Percentiles rank a stretch among this genome's conserved stretches.
Evolutionary conservation across 2,888 invertebrate genomes (phyloP).

Genomic region (Netelia inedita): DNA sequence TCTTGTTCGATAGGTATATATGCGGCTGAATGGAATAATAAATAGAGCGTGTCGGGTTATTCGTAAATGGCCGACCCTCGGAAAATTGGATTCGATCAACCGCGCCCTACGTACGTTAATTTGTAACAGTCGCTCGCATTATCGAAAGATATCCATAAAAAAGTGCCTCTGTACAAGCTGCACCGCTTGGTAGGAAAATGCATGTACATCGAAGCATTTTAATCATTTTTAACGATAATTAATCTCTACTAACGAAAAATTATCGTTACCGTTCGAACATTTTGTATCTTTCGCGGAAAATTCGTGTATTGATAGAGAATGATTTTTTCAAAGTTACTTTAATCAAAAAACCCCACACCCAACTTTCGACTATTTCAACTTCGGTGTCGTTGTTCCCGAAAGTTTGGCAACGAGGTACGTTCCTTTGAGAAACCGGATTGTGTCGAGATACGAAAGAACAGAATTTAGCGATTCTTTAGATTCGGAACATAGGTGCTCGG

Average conservation of each 20-base stretch:
- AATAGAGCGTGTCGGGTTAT: slow-evolving; percentile 27
- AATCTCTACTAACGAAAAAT: too few species aligned
- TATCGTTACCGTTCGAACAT: too few species aligned
- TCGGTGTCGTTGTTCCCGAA: slow-evolving; percentile 7
- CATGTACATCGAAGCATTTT: too few species aligned
- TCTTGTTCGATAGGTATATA: slow-evolving; percentile 14
- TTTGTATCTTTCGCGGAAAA: too few species aligned
- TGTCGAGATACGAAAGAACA: not conserved
- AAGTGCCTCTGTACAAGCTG: too few species aligned
- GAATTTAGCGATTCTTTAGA: slow-evolving; percentile 18
- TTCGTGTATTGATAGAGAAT: too few species aligned
- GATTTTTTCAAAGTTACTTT: not conserved
- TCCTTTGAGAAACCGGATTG: slow-evolving; percentile 3
- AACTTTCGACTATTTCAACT: not conserved
- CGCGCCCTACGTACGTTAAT: not conserved
- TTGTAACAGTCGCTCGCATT: slow-evolving; percentile 1
- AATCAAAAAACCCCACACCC: not conserved
- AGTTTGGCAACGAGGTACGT: slow-evolving; percentile 4
- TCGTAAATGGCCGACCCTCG: slow-evolving; percentile 31
- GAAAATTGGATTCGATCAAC: slow-evolving; percentile 26
- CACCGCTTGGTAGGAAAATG: too few species aligned
- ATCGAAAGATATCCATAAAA: not conserved
- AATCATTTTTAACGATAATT: too few species aligned
- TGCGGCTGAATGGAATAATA: slow-evolving; percentile 42
- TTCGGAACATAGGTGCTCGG: too few species aligned